Conservation (phyloP, 2,888 invertebrate species). For the Hydroisotoma schaefferi region DNA sequence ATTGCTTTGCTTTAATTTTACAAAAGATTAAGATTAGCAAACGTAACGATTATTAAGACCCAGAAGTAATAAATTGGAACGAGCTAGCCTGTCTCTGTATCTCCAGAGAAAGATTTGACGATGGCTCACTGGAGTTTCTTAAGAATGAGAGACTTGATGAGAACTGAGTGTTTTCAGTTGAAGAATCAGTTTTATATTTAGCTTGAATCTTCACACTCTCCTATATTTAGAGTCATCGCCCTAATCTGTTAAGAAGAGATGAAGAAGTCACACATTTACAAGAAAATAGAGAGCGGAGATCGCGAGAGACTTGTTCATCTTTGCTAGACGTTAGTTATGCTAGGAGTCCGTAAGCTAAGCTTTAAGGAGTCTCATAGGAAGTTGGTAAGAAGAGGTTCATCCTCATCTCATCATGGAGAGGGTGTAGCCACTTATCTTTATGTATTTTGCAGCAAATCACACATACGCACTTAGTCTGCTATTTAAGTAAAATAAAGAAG, state of each 20-base stretch:
- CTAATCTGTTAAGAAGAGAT: conserved; percentile 12
- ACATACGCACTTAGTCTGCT: background rate
- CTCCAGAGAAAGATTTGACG: background rate
- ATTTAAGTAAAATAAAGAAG: no score
- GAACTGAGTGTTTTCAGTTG: conserved; percentile 32
- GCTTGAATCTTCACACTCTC: conserved; percentile 28
- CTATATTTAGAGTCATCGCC: conserved; percentile 46
- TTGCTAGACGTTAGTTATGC: no score
- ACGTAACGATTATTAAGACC: no score
- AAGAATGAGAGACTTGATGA: conserved; percentile 12
- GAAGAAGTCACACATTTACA: conserved; percentile 17
- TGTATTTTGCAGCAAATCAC: conserved; percentile 8
- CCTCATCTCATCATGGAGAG: conserved; percentile 1
- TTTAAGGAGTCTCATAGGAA: no score
- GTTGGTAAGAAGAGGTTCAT: conserved; percentile 1
- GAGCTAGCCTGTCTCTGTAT: no score
- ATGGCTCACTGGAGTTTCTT: background rate
- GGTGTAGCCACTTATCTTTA: conserved; percentile 11
- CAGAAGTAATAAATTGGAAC: no score
- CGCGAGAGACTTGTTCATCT: conserved; percentile 6
- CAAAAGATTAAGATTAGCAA: no score
- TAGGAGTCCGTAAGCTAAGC: no score
- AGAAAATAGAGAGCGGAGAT: no score
- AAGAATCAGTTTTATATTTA: conserved; percentile 45
- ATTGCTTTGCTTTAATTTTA: no score